Evolutionary conservation across 2,797 vertebrate species (phyloP).

Genomic region (Takifugu ocellatus): DNA sequence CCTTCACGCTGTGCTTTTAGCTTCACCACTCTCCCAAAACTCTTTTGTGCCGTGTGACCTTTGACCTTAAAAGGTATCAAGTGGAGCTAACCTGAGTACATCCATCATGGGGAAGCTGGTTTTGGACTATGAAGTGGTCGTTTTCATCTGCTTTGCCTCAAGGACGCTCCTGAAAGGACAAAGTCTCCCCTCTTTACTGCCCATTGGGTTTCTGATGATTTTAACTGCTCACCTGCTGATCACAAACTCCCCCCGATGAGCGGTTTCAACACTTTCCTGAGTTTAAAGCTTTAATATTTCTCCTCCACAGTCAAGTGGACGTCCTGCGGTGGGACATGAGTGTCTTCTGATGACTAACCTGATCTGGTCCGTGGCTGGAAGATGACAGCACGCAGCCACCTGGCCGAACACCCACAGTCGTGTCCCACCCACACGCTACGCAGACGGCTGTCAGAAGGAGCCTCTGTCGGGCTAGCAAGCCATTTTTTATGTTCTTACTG

Average conservation of each 20-base stretch:
- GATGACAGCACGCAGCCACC: slow-evolving; percentile 63
- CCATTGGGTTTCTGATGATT: background rate
- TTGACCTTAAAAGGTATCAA: slow-evolving; percentile 27
- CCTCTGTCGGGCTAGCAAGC: slow-evolving; percentile 59
- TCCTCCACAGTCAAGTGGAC: too few species aligned
- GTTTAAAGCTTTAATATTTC: too few species aligned
- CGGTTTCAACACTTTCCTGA: too few species aligned
- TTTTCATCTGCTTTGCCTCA: slow-evolving; percentile 23
- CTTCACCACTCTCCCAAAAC: slow-evolving; percentile 10
- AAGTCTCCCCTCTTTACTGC: slow-evolving; percentile 6
- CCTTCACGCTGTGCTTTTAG: background rate
- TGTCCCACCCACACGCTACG: slow-evolving; percentile 19
- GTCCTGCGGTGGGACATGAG: slow-evolving; percentile 5
- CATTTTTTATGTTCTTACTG: background rate
- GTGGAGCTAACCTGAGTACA: slow-evolving; percentile 25
- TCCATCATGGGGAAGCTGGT: slow-evolving; percentile 15
- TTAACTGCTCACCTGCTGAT: background rate
- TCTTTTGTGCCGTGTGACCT: slow-evolving; percentile 12
- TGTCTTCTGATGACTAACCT: slow-evolving; percentile 54
- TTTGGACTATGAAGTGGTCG: slow-evolving; percentile 12
- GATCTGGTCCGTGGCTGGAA: slow-evolving; percentile 47
- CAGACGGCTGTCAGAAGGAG: slow-evolving; percentile 69
- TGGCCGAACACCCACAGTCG: slow-evolving; percentile 55
- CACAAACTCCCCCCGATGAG: background rate
- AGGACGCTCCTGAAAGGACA: slow-evolving; percentile 12